A percentile compares a stretch with the other conserved stretches of the same genome.
phyloP scores from a whole-genome alignment of 2,888 invertebrate genomes.

The Melanostoma mellinum region DNA sequence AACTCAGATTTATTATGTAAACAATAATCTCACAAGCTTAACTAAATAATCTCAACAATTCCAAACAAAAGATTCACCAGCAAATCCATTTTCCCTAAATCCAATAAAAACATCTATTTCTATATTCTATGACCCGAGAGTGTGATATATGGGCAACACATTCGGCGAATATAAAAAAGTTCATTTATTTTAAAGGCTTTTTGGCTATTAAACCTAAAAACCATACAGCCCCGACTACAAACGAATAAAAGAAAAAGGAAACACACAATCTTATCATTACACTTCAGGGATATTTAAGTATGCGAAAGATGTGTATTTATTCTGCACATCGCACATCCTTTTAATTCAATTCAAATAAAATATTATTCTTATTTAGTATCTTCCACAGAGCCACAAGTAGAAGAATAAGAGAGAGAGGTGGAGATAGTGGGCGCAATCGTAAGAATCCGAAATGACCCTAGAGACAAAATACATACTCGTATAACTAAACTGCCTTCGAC shows the following conservation, averaged over 20 bases:
- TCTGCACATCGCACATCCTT: slow-evolving; percentile 35
- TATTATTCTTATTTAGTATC: slow-evolving; percentile 34
- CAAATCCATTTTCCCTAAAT: slow-evolving; percentile 18
- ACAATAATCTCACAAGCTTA: slow-evolving; percentile 20
- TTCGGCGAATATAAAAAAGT: slow-evolving; percentile 25
- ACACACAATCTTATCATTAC: slow-evolving; percentile 55
- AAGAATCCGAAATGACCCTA: slow-evolving; percentile 48
- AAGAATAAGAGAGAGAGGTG: background rate
- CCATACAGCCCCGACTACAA: slow-evolving; percentile 8
- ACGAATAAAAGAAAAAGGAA: slow-evolving; percentile 40
- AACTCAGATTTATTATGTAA: slow-evolving; percentile 27
- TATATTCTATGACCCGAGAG: background rate
- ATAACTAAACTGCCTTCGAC: background rate
- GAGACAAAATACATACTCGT: slow-evolving; percentile 29
- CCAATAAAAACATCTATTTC: slow-evolving; percentile 24
- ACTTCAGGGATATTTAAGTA: slow-evolving; percentile 41
- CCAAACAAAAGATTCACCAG: background rate
- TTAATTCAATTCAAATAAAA: slow-evolving; percentile 61
- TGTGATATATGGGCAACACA: slow-evolving; percentile 23
- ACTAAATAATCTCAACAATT: slow-evolving; percentile 3
- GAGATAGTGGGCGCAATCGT: background rate
- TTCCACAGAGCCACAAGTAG: background rate
- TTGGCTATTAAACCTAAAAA: background rate
- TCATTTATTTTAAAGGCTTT: slow-evolving; percentile 27
- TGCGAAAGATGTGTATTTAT: slow-evolving; percentile 16